Base-by-base conservation (phyloP, 2,113 vertebrate genomes). In the Ammodytes marinus region DNA sequence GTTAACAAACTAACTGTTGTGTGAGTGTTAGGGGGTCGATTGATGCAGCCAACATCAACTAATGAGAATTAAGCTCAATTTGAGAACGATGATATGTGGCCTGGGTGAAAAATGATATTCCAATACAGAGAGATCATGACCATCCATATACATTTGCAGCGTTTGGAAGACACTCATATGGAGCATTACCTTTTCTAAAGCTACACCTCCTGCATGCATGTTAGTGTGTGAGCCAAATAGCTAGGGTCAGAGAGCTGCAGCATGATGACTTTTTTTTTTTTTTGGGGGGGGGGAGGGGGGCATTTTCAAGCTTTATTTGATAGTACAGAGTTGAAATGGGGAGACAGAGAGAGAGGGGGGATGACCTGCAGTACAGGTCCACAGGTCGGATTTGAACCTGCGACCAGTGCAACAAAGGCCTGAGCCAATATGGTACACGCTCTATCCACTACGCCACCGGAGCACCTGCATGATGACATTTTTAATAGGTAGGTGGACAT, bases 401-500 rank as follows among this genome's bases (percentile, higher is more conserved):
- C 27, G 2, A 27, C 27, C 27, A 27, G 1, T 27, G 27, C 27
- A 27, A 27, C 27, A 27, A 27, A 27, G 27, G 27, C 27, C 27
- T 27, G 27, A 27, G 27, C 27, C 27, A 27, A 27, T 27, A 27
- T 27, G 27, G 27, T 27, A 27, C 27, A 27, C 27, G 27, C 27
- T 27, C 27, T 27, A 27, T 27, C 27, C 27, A 27, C 27, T 27
- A 27, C 27, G 27, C 27, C 27, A 27, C 27, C 27, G 27, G 27
- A 27, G 27, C 27, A 27, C 27, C 27, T 27, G 27, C 27, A 27
- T 27, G 27, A 27, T 27, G 27, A 27, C 77, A 81, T 89, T 79
- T 92, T 88, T 88, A 86, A 89, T 86, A 47, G 50, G 69, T 73
- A 69, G 77, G 68, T 83, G 88, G 78, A 79, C 72, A 79, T 75